Conservation (phyloP, 2,888 invertebrate species). For the Cabera pusaria region DNA sequence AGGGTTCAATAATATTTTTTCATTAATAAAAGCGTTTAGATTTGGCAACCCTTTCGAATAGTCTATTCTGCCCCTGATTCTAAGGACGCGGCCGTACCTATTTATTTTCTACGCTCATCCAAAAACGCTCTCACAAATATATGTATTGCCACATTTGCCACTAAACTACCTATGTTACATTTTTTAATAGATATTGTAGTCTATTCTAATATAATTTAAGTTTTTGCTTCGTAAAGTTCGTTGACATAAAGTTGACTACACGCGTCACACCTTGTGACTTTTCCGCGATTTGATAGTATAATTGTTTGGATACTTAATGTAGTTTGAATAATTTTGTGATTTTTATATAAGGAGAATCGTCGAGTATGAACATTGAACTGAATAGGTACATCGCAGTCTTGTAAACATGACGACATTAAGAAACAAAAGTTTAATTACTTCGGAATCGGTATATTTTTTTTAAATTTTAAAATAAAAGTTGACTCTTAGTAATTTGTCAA, state of each 20-base stretch:
- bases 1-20: slow-evolving; percentile 56
- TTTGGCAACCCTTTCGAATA: slow-evolving; percentile 76
- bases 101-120: slow-evolving; percentile 48
- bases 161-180: no score
- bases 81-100: slow-evolving; percentile 46
- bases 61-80: slow-evolving; percentile 64
- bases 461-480: no score
- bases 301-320: slow-evolving; percentile 36
- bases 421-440: no score
- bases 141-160: not conserved
- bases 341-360: slow-evolving; percentile 9
- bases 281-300: slow-evolving; percentile 57
- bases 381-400: no score
- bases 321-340: slow-evolving; percentile 25
- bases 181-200: no score
- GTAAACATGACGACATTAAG: no score
- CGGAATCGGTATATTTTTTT: no score
- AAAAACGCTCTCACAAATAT: slow-evolving; percentile 4
- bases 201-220: slow-evolving; percentile 19
- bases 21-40: slow-evolving; percentile 60
- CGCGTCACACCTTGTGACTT: slow-evolving; percentile 44
- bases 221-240: slow-evolving; percentile 45
- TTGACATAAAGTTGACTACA: slow-evolving; percentile 46
- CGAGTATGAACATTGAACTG: not conserved
- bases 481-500: no score